Base-by-base conservation (phyloP, 2,113 vertebrate species). In the Carettochelys insculpta region DNA sequence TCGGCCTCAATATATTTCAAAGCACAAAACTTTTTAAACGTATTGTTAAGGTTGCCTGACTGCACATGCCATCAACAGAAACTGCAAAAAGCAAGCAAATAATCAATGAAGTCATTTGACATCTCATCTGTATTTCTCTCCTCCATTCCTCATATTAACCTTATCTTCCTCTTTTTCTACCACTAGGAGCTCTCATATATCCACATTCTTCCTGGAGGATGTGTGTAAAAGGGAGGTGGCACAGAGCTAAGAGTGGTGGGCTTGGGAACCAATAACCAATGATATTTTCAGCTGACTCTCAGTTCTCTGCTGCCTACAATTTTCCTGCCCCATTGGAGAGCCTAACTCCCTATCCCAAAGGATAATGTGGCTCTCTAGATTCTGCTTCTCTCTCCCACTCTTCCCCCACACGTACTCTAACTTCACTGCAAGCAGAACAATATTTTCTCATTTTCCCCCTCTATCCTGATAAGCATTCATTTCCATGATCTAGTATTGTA, bases 1-100 rank as follows among this genome's bases (percentile, higher is more conserved):
- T 79, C 0, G 0, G 71, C 53, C 80, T 90, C 76, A 54, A 68
- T 71, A 34, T 11, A 48, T 13, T 56, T 24, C 51, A 87, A 77
- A 58, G n/a, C 34, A 54, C 38, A 86, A 5, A 52, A 51, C 34
- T 38, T 78, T 51, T 52, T 16, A 16, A 38, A 38, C 10, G 51
- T 31, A 1, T 1, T 76, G 89, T 89, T 87, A 79, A 81, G 45
- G 11, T 77, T 56, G 61, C 81, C 89, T 90, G n/a, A 8, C 2
- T 68, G 5, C 11, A 5, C 71, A 87, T 75, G 5, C 11, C 56
- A 77, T 6, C 10, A 73, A 27, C 58, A 73, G 65, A 93, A 79
- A 0, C 6, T n/a, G 34, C 38, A 65, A 65, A 65, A 65, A n/a
- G 8, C 61, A 65, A 65, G 34, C 34, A 65, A n/a, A 38, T 65